Conservation (phyloP, 2,888 invertebrate genomes). For the Dioctria rufipes region DNA sequence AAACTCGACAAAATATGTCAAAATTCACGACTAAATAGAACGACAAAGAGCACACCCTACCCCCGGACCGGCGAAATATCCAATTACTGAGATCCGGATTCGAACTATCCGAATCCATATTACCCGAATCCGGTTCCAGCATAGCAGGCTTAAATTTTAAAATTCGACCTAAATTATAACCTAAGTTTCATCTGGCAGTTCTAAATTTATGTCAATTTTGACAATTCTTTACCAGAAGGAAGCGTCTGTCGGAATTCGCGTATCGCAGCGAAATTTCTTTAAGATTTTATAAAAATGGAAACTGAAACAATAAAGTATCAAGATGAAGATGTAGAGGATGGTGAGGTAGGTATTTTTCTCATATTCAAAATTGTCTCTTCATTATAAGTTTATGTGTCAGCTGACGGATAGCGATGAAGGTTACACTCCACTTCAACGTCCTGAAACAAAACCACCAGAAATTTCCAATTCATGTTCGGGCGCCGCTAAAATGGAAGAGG, state of each 20-base stretch:
- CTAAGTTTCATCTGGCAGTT: background rate
- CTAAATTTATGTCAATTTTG: conserved; percentile 18
- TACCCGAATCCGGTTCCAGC: too few relatives aligned
- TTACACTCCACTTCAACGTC: conserved; percentile 69
- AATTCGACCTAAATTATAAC: too few relatives aligned
- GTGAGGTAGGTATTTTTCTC: conserved; percentile 74
- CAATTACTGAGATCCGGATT: too few relatives aligned
- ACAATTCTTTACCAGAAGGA: conserved; percentile 3
- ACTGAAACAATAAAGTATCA: conserved; percentile 75
- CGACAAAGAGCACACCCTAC: too few relatives aligned
- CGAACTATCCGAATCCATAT: too few relatives aligned
- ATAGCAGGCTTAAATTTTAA: too few relatives aligned
- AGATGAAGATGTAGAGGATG: conserved; percentile 78
- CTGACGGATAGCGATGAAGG: conserved; percentile 68
- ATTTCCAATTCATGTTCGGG: background rate
- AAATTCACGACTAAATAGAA: too few relatives aligned
- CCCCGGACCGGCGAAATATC: too few relatives aligned
- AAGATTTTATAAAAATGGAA: conserved; percentile 71
- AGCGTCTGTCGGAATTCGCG: conserved; percentile 34
- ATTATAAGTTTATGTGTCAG: conserved; percentile 59
- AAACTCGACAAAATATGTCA: too few relatives aligned
- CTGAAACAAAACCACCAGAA: conserved; percentile 56
- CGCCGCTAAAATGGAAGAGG: conserved; percentile 58
- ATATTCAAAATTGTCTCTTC: background rate
- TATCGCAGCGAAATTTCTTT: background rate